Evolutionary conservation across 2,797 vertebrate genomes (phyloP).

Genomic region (Salmo trutta): DNA sequence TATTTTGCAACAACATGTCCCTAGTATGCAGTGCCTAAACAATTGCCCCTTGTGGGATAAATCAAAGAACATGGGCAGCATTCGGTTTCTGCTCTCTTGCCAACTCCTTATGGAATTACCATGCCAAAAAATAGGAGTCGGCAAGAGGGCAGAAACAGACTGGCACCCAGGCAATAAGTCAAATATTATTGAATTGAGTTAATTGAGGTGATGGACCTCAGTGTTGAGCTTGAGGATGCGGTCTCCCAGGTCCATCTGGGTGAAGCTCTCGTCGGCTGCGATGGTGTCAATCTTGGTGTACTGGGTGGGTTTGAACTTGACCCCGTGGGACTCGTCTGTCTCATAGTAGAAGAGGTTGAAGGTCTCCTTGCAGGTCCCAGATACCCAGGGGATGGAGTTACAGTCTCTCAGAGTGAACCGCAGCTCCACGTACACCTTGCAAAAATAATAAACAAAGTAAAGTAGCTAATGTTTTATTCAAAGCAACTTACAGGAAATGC

Average conservation of each 20-base stretch:
- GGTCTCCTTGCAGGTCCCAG: slow-evolving; percentile 95
- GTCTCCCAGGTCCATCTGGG: slow-evolving; percentile 95
- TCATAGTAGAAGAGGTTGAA: slow-evolving; percentile 95
- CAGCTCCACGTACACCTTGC: slow-evolving; percentile 88
- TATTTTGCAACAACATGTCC: background rate
- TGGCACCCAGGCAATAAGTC: background rate
- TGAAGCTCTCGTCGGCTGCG: slow-evolving; percentile 94
- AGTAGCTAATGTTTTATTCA: background rate
- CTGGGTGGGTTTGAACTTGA: slow-evolving; percentile 87
- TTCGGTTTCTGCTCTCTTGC: too few relatives aligned
- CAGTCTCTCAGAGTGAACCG: slow-evolving; percentile 94
- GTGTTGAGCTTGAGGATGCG: slow-evolving; percentile 97
- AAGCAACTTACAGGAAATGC: background rate
- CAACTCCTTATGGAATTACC: background rate
- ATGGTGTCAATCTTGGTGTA: slow-evolving; percentile 95
- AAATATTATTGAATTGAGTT: background rate
- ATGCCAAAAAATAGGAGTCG: background rate
- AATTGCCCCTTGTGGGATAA: background rate
- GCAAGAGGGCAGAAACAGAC: background rate
- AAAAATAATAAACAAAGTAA: background rate
- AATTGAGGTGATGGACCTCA: slow-evolving; percentile 54
- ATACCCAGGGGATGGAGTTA: slow-evolving; percentile 95
- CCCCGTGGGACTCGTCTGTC: slow-evolving; percentile 85
- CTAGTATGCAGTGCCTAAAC: background rate
- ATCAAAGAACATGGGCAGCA: too few relatives aligned